Conservation (phyloP, 2,797 vertebrate genomes). For the Sphaeramia orbicularis region DNA sequence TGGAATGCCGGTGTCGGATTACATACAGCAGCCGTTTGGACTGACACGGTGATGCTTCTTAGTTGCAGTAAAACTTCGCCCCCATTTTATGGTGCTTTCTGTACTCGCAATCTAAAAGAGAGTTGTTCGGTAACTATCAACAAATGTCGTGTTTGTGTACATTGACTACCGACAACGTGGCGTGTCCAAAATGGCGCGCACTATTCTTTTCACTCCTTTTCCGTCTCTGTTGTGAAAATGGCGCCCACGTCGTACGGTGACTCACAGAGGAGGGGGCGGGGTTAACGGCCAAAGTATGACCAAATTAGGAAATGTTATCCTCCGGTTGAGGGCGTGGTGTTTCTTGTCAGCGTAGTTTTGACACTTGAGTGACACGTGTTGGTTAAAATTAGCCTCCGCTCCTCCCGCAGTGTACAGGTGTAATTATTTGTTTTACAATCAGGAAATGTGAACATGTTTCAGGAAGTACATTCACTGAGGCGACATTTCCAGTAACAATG, state of each 20-base stretch:
- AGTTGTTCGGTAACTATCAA: rapidly evolving
- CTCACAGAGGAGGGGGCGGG: conserved; percentile 48
- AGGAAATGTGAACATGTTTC: background rate
- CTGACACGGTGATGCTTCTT: rapidly evolving
- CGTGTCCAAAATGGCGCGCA: conserved; percentile 86
- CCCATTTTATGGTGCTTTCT: rapidly evolving
- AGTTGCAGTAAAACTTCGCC: rapidly evolving
- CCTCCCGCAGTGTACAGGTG: background rate
- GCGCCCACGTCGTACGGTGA: conserved; percentile 55
- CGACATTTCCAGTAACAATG: background rate
- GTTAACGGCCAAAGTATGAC: conserved; percentile 61
- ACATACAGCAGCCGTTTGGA: background rate
- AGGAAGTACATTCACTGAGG: background rate
- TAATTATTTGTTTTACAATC: background rate
- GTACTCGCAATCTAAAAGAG: rapidly evolving
- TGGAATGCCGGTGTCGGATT: conserved; percentile 10
- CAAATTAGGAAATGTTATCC: conserved; percentile 81
- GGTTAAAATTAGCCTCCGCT: conserved; percentile 42
- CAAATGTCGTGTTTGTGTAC: conserved; percentile 14
- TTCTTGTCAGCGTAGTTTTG: conserved; percentile 1
- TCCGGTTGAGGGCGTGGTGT: conserved; percentile 54
- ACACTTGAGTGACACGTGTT: conserved; percentile 9
- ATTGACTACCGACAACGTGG: conserved; percentile 81
- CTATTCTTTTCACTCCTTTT: background rate
- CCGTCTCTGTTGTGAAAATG: conserved; percentile 81